Evolutionary conservation across 1,140 invertebrate genomes (phyloP).

Genomic region (Drosophila seguyi): DNA sequence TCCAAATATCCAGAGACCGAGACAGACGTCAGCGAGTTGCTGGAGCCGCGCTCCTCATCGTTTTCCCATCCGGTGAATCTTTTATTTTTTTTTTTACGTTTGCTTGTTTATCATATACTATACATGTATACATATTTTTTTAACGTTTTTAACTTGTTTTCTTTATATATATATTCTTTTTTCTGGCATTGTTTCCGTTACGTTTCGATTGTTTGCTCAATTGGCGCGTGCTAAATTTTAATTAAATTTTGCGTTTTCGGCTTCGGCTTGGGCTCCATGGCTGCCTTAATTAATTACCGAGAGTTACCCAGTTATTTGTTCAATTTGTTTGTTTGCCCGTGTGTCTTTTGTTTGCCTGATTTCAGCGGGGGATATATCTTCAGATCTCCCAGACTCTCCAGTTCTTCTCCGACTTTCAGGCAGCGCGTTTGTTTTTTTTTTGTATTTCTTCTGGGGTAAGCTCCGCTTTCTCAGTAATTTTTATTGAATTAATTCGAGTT

Average conservation of each 20-base stretch:
- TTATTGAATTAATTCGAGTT: not conserved
- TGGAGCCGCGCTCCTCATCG: slow-evolving; percentile 81
- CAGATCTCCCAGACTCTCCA: slow-evolving; percentile 18
- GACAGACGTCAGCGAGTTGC: slow-evolving; percentile 50
- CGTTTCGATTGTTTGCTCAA: slow-evolving; percentile 46
- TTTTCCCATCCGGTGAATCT: slow-evolving; percentile 80
- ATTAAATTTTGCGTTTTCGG: slow-evolving; percentile 42
- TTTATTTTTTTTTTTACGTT: slow-evolving; percentile 18
- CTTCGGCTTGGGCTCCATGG: slow-evolving; percentile 14
- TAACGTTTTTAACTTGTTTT: slow-evolving; percentile 1
- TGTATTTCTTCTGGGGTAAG: not conserved
- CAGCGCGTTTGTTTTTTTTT: slow-evolving; percentile 2
- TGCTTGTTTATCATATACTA: not conserved
- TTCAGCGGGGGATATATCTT: slow-evolving; percentile 20
- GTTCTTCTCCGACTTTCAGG: slow-evolving; percentile 19
- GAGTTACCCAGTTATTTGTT: slow-evolving; percentile 52
- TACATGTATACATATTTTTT: not conserved
- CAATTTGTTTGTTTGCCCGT: slow-evolving; percentile 48
- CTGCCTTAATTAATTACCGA: slow-evolving; percentile 49
- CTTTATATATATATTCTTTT: slow-evolving; percentile 1
- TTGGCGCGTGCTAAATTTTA: slow-evolving; percentile 18
- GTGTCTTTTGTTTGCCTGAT: slow-evolving; percentile 23
- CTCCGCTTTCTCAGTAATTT: not conserved
- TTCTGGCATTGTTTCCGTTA: slow-evolving; percentile 29
- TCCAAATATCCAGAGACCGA: slow-evolving; percentile 64